These are phyloP conservation scores for Bettongia penicillata DNA, from an alignment of 2,113 vertebrate genomes.

Conservation along the genomic window DNA sequence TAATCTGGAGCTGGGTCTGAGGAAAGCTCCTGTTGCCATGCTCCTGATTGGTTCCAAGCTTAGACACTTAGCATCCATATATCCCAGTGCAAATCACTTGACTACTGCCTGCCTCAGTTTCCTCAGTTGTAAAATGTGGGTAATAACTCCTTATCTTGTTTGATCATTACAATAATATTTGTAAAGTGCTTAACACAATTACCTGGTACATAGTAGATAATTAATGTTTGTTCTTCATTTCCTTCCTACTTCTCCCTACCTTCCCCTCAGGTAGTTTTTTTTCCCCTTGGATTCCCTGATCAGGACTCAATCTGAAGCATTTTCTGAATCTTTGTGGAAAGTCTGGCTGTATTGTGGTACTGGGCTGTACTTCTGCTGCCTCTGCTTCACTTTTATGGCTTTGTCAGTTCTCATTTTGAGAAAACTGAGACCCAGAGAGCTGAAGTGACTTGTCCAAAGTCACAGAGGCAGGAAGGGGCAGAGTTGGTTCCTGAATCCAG, in stretches of 20 bases:
- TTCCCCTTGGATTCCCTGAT: background rate
- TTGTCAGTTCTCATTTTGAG: background rate
- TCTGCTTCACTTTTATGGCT: background rate
- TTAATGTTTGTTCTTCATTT: background rate
- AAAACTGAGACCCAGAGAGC: background rate
- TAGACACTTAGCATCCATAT: too few relatives aligned
- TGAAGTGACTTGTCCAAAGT: constrained; percentile 1
- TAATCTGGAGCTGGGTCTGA: too few relatives aligned
- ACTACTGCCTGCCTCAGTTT: too few relatives aligned
- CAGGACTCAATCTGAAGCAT: background rate
- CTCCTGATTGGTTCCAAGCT: too few relatives aligned
- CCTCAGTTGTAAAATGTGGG: too few relatives aligned
- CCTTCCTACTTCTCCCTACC: background rate
- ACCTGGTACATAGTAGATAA: background rate
- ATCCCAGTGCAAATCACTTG: too few relatives aligned
- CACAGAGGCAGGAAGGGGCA: background rate
- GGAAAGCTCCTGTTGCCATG: too few relatives aligned
- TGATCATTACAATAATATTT: background rate
- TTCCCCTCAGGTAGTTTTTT: too few relatives aligned
- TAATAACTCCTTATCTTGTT: too few relatives aligned
- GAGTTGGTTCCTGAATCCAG: background rate
- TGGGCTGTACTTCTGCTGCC: background rate
- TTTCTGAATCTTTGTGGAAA: background rate
- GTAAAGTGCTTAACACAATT: background rate
- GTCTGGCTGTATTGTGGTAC: background rate